Conservation (phyloP, 2,113 vertebrate genomes). For the Microtus montanus region DNA sequence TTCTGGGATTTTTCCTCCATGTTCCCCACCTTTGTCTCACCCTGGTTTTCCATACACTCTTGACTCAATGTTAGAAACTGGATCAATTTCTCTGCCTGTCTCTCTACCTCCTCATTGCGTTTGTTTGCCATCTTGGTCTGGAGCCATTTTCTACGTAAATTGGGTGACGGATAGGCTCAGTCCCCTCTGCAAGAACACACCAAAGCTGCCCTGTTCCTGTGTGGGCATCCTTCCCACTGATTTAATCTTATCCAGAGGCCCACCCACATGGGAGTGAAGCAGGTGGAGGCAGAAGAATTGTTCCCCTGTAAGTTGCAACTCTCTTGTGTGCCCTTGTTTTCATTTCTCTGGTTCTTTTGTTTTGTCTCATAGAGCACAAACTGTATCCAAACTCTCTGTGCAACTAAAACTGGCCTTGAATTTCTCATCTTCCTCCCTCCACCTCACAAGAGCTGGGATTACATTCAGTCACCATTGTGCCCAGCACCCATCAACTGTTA, state of each 20-base stretch:
- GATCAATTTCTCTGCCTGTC: not conserved
- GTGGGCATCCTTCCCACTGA: not conserved
- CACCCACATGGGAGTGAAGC: not conserved
- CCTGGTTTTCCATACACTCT: not conserved
- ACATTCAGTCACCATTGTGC: not conserved
- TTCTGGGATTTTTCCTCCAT: not conserved
- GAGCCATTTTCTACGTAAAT: not conserved
- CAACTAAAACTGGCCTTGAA: not conserved
- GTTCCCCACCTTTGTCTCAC: not conserved
- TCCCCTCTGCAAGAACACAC: not conserved
- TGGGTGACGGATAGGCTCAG: not conserved
- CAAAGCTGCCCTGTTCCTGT: too few relatives aligned
- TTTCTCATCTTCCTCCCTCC: not conserved
- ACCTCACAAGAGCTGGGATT: not conserved
- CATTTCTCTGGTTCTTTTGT: not conserved
- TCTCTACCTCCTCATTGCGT: not conserved
- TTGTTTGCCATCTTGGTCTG: not conserved
- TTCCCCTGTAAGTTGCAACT: not conserved
- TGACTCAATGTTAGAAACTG: not conserved
- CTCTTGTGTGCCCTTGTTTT: not conserved
- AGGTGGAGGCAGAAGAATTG: not conserved
- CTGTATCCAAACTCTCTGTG: not conserved
- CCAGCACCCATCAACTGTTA: not conserved
- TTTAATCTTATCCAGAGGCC: not conserved
- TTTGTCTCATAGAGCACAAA: not conserved